Percentiles rank a stretch among this genome's conserved stretches.
Conservation (phyloP, 2,113 vertebrate species). For the Microcebus tavaratra region DNA sequence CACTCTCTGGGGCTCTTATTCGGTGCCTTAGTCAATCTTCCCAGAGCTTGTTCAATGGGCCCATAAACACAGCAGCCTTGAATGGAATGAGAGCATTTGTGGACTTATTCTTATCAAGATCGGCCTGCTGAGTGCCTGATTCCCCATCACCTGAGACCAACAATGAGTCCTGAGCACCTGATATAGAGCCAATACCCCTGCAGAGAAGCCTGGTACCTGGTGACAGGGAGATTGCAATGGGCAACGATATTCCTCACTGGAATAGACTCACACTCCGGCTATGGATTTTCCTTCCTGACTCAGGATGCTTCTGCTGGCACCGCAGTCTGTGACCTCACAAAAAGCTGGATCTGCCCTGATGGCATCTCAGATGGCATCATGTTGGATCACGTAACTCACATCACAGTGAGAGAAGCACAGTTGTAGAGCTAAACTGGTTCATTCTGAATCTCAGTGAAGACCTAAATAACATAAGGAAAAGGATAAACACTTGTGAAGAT, state of each 20-base stretch:
- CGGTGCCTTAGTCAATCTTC: too few species aligned
- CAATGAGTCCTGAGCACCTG: neutral
- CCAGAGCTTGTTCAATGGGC: rapidly evolving
- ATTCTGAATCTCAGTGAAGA: neutral
- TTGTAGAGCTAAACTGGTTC: rapidly evolving
- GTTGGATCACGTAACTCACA: rapidly evolving
- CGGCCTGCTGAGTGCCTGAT: too few species aligned
- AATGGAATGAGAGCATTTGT: neutral
- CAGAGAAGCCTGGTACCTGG: too few species aligned
- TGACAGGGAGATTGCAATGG: rapidly evolving
- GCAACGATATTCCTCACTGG: rapidly evolving
- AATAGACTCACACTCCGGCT: neutral
- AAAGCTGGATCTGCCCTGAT: rapidly evolving
- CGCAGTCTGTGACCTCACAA: rapidly evolving
- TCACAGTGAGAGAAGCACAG: neutral
- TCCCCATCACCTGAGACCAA: neutral
- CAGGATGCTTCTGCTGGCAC: rapidly evolving
- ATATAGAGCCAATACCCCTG: neutral
- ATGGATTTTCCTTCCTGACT: neutral
- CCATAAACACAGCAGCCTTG: neutral
- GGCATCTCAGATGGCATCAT: rapidly evolving
- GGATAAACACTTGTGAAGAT: neutral
- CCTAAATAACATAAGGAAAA: neutral
- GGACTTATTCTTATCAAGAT: neutral
- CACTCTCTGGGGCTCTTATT: neutral